Evolutionary conservation across 2,888 invertebrate species (phyloP), one percentile per base, ranked within the genome.

Genomic region (Cephalotes varians): DNA sequence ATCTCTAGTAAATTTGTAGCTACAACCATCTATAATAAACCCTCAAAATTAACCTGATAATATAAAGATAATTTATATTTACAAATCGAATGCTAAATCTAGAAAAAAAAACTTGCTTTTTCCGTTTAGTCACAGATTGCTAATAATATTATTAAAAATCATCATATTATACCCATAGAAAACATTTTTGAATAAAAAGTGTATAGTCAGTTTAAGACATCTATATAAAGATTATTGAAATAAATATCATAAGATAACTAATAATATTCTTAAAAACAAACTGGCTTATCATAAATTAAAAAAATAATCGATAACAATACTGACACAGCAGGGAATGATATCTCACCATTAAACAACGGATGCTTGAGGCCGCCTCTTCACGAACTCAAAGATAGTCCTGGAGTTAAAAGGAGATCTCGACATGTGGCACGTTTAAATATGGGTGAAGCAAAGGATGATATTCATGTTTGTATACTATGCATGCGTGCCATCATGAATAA

Each of bases 401-500:
- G 96, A 90, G 95, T 97, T 85, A 96, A 97, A 91, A 95, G 98
- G 60, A 96, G 98, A 85, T 97, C 97, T 54, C 96, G 98, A 85
- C 98, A 98, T 94, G 98, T 98, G 49, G 98, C 98, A 72, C 96
- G 98, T 91, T 95, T 98, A 88, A 98, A 98, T 94, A 98, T 98
- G 98, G 98, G 98, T 76, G 98, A 98, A 91, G 98, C 99, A 82
- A 98, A 98, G 86, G 99, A 99, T 94, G 99, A 99, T 94, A 99
- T 99, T 93, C 99, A 99, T 95, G 99, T 99, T 85, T 99, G 99
- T 96, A 99, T 99, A 93, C 98, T 99, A 97, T 99, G 99, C 94
- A 97, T 99, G 96, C 96, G 99, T 82, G 99, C 99, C 91, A 99
- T 99, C 93, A 99, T 99, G 99, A 99, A 99, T 95, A 99, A 99